A percentile compares a stretch with the other conserved stretches of the same genome.
Conservation (phyloP, 2,113 vertebrate species). For the Columbina picui region DNA sequence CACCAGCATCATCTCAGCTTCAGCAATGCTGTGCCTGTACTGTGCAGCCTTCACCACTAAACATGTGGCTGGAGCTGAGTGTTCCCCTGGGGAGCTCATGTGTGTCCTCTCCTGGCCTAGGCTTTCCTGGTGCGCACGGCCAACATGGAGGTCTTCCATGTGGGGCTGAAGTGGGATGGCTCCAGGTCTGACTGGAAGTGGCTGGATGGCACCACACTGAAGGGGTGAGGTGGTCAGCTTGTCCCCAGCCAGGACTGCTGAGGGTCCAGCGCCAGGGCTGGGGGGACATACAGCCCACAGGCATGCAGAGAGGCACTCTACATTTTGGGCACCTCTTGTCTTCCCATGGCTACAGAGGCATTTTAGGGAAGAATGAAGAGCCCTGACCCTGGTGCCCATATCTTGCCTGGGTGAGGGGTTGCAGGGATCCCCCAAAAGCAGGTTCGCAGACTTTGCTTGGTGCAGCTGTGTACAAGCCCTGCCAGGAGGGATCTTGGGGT, state of each 20-base stretch:
- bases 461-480: not conserved
- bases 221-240: not conserved
- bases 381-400: too few relatives aligned
- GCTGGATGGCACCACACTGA: not conserved
- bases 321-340: not conserved
- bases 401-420: not conserved
- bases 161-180: slow-evolving; percentile 21
- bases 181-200: slow-evolving; percentile 25
- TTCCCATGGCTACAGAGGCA: not conserved
- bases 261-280: too few relatives aligned
- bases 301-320: not conserved
- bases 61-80: fast-evolving
- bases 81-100: not conserved
- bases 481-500: not conserved
- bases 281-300: not conserved
- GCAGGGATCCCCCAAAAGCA: not conserved
- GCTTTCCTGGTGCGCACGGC: not conserved
- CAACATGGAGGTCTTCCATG: not conserved
- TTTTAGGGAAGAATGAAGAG: not conserved
- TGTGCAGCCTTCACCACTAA: too few relatives aligned
- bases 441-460: not conserved
- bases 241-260: not conserved
- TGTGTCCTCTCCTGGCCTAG: not conserved
- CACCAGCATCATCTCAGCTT: not conserved
- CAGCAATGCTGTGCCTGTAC: fast-evolving